phyloP scores from a whole-genome alignment of 64 coral and sea anemone species.

The Stichodactyla mertensii region DNA sequence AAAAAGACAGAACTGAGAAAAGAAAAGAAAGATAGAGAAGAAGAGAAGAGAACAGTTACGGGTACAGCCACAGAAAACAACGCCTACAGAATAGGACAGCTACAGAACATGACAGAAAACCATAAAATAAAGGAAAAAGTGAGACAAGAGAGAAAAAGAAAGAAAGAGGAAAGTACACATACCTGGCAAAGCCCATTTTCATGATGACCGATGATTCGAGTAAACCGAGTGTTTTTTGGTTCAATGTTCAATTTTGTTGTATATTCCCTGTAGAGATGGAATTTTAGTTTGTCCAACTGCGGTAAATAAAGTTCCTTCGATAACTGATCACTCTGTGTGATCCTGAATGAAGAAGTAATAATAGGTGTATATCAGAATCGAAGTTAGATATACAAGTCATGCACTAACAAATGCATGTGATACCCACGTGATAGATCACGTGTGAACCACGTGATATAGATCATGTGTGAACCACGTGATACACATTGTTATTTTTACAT shows the following conservation, averaged over 20 bases:
- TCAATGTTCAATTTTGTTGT: background rate
- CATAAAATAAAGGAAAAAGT: background rate
- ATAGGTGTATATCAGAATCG: background rate
- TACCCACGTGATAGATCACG: too few species aligned
- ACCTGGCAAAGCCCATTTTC: background rate
- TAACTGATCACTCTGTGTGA: background rate
- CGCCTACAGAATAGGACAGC: too few species aligned
- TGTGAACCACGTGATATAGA: too few species aligned
- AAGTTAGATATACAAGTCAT: background rate
- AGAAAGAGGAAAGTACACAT: background rate
- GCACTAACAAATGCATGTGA: too few species aligned
- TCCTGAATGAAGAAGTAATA: background rate
- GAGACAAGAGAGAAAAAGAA: background rate
- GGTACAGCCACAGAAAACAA: too few species aligned
- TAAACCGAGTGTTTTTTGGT: background rate
- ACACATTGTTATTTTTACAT: too few species aligned
- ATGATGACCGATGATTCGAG: background rate
- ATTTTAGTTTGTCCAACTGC: background rate
- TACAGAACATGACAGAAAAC: too few species aligned
- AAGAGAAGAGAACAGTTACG: too few species aligned
- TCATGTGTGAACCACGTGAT: too few species aligned
- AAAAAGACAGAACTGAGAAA: background rate
- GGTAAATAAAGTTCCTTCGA: slow-evolving; percentile 14
- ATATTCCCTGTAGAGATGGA: background rate
- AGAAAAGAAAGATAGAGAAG: background rate